Evolutionary conservation across 2,888 invertebrate genomes (phyloP), one percentile per base, ranked within the genome.

Genomic region (Melieria omissa): DNA sequence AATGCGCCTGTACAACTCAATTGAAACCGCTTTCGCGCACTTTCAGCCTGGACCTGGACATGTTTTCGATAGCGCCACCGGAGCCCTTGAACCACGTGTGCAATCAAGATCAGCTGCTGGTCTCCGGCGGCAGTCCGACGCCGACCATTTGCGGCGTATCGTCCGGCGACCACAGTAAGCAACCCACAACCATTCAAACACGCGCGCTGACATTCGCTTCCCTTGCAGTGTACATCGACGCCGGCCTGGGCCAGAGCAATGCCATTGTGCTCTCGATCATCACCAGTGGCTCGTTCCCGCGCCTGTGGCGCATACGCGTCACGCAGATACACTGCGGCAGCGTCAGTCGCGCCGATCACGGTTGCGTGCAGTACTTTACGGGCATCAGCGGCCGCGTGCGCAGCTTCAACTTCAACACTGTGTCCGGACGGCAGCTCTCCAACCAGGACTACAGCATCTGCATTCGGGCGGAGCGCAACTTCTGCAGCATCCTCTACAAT

Each of bases 391-490:
- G 96, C 0, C 92, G 93, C 72, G 89, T 96, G 12, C 90, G 90
- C 55, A 95, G 95, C 4, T 96, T 93, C 86, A 96, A 96, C 87
- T 96, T 93, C 83, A 94, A 95, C 77, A 90, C 93, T 0, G 88
- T 88, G 0, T 89, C 89, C 0, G 95, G 95, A 0, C 88, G 93
- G 3, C 95, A 95, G 81, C 89, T 96, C 16, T 95, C 95, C 70
- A 95, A 95, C 85, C 95, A 96, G 84, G 95, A 96, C 85, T 96
- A 96, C 84, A 93, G 94, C 76, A 92, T 95, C 75, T 96, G 96
- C 84, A 90, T 96, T 55, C 88, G 96, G 46, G 93, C 92, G 82
- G 96, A 96, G 84, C 89, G 93, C 74, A 96, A 95, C 84, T 95
- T 95, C 83, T 96, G 96, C 79, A 93, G 94, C 0, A 92, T 95